phyloP scores from a whole-genome alignment of 1,140 invertebrate genomes.

The Sitodiplosis mosellana region DNA sequence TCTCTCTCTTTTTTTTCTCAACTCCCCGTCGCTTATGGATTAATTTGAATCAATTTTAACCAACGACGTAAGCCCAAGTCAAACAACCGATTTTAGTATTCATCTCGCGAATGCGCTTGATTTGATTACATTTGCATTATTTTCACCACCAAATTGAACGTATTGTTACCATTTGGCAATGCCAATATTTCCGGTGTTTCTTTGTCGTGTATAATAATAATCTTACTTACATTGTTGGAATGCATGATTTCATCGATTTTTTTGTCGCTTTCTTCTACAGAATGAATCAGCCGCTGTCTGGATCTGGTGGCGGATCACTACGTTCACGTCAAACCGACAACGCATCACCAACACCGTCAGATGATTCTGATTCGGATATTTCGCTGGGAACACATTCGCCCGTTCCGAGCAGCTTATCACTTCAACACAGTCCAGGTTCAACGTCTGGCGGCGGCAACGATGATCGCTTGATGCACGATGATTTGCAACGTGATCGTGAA shows the following conservation, averaged over 20 bases:
- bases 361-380: conserved; percentile 32
- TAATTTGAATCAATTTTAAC: no score
- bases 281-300: conserved; percentile 20
- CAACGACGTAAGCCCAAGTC: no score
- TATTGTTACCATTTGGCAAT: no score
- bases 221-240: no score
- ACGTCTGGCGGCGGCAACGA: conserved; percentile 23
- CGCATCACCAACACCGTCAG: conserved; percentile 21
- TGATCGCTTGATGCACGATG: conserved; percentile 13
- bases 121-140: no score
- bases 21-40: no score
- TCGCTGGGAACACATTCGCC: conserved; percentile 33
- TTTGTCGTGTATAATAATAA: no score
- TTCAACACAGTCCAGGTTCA: conserved; percentile 24
- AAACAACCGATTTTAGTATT: no score
- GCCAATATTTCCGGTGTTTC: no score
- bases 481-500: conserved; percentile 21
- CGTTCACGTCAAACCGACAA: conserved; percentile 14
- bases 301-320: conserved; percentile 12
- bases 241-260: not conserved
- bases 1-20: no score
- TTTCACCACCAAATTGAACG: no score
- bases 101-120: no score
- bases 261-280: conserved; percentile 9
- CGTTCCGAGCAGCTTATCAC: conserved; percentile 24